Base-by-base conservation (phyloP, 2,113 vertebrate genomes). In the Corythaeola cristata region DNA sequence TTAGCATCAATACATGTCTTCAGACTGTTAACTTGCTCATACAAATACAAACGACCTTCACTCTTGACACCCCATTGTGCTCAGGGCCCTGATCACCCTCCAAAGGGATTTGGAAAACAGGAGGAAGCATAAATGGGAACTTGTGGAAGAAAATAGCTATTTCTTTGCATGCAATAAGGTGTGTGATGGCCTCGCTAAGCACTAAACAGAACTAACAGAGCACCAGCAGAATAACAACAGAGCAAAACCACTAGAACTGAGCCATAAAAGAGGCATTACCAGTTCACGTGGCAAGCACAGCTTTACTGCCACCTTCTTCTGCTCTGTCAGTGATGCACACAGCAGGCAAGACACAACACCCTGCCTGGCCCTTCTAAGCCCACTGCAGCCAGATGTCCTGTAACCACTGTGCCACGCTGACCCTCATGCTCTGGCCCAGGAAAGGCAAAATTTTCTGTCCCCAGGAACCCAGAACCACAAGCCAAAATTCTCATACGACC, bases 11-110 rank as follows among this genome's bases (percentile, higher is more conserved):
- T 60, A 77, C 44, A 41, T 32, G 52, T 81, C 83, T 92, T 44
- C 80, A 85, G 66, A 90, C 53, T 28, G 41, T 62, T 94, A 92
- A 87, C 74, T 60, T 73, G 53, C 80, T 94, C 53, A 14, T 75
- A 78, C 77, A 85, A 78, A 93, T 26, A 86, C 58, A 74, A 86
- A 88, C 0, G 11, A 91, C 86, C 80, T 87, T 91, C 62, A 53
- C 20, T 81, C 73, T 39, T 0, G 0, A 68, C 39, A 52, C 39
- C 52, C 32, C 2, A 2, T 27, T n/a, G 45, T 67, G n/a, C 68
- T 93, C 39, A 53, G 90, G 55, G 63, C 32, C 35, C 90, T 23
- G 30, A 75, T 4, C 3, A 0, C 62, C 35, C 49, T 85, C 64
- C 56, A 82, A 16, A 87, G 17, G 8, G 44, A 39, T 74, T 84